Percentiles rank a stretch among this genome's conserved stretches.
Evolutionary conservation across 2,888 invertebrate genomes (phyloP).

Genomic region (Caenorhabditis becei): DNA sequence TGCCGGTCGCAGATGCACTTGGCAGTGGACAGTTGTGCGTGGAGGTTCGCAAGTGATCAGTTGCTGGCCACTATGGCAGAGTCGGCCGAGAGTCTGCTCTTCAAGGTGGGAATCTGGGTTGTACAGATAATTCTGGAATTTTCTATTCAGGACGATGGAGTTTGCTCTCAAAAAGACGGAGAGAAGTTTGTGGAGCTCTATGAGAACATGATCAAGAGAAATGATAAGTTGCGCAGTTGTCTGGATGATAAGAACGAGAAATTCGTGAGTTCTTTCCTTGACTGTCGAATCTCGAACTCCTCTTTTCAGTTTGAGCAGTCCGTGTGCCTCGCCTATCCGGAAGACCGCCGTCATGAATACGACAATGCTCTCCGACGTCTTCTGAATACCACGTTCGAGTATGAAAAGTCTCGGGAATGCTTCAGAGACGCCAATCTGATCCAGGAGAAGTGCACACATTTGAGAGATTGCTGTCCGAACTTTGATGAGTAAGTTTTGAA

Average conservation of each 20-base stretch:
- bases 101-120: constrained; percentile 39
- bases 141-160: constrained; percentile 63
- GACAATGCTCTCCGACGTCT: constrained; percentile 65
- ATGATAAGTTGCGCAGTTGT: constrained; percentile 67
- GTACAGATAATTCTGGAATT: no score
- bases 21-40: constrained; percentile 73
- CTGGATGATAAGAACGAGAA: constrained; percentile 66
- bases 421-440: constrained; percentile 72
- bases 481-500: constrained; percentile 68
- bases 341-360: constrained; percentile 58
- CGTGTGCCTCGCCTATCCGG: constrained; percentile 69
- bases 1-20: constrained; percentile 74
- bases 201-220: constrained; percentile 69
- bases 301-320: constrained; percentile 69
- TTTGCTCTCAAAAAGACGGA: constrained; percentile 67
- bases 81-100: constrained; percentile 72
- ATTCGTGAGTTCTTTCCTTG: constrained; percentile 60
- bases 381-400: constrained; percentile 52
- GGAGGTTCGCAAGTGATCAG: constrained; percentile 69
- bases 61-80: constrained; percentile 70
- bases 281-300: neutral
- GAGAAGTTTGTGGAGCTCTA: constrained; percentile 67
- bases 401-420: constrained; percentile 61
- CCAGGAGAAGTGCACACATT: constrained; percentile 70
- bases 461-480: constrained; percentile 72